Base-by-base conservation (phyloP, 2,888 invertebrate species). In the Lasioglossum figueresi region DNA sequence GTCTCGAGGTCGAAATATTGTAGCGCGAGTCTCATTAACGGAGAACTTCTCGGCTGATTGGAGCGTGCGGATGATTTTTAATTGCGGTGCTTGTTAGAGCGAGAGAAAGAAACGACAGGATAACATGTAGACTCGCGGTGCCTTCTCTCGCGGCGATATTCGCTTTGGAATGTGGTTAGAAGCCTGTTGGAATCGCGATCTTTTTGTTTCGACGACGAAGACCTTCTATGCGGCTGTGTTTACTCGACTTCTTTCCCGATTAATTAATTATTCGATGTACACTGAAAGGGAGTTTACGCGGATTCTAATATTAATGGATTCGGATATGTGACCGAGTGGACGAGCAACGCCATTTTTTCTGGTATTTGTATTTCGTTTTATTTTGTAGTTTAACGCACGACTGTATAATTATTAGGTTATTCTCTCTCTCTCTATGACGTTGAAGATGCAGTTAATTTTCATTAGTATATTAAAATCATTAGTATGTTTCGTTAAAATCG, bases 1-100 rank as follows among this genome's bases (percentile, higher is more conserved):
- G 71, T 82, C 72, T 45, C 40, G 63, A 23, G 43, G 45, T 75
- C 63, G 63, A 77, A 74, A 84, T 85, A 84, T 74, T 14, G 72
- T 76, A 72, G 31, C 37, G 66, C 43, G 66, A 5, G 43, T 74
- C 71, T 82, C 82, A 79, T 79, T 79, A 76, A 70, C 45, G 59
- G 48, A 43, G 40, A 27, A n/a, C 68, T 48, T 34, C 27, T 12
- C 34, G 66, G 45, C 34, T 37, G 79, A 74, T 74, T 45, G 59
- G 63, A 79, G 63, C 73, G 45, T 45, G 4, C 16, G 27, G 19
- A 16, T 19, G 48, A 70, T 43, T 48, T 40, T 72, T 72, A 72
- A 72, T 72, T 72, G 19, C 27, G 72, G 1, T 10, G 14, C 72
- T 45, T 43, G 45, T 45, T 45, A 45, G 45, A 27, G 31, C 45